Percentiles rank a stretch among this genome's conserved stretches.
These are phyloP conservation scores for Pachycephus smyrnensis DNA, from an alignment of 2,888 invertebrate genomes.

Conservation along the genomic window DNA sequence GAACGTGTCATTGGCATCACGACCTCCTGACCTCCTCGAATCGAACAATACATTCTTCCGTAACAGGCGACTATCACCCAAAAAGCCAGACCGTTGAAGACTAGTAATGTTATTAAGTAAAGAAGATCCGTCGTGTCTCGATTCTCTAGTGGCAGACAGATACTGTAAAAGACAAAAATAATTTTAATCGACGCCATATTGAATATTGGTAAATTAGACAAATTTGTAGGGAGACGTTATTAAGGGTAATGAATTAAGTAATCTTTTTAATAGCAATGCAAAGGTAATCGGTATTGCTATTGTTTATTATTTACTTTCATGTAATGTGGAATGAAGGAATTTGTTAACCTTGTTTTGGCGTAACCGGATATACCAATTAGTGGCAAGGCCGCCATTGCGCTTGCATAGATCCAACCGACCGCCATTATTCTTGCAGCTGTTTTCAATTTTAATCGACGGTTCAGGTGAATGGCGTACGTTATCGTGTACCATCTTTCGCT, in stretches of 20 bases:
- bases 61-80: conserved; percentile 74
- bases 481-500: conserved; percentile 73
- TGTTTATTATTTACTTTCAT: neutral
- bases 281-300: neutral
- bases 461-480: conserved; percentile 73
- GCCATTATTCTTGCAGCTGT: conserved; percentile 73
- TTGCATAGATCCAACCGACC: conserved; percentile 72
- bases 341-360: conserved; percentile 69
- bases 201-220: too few species aligned
- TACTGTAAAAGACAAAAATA: conserved; percentile 61
- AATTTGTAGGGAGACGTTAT: too few species aligned
- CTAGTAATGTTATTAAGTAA: conserved; percentile 71
- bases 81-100: conserved; percentile 75
- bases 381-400: conserved; percentile 73
- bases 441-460: conserved; percentile 72
- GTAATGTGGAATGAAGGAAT: neutral
- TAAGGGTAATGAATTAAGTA: neutral
- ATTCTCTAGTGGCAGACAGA: conserved; percentile 76
- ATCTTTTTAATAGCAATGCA: neutral
- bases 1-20: conserved; percentile 64
- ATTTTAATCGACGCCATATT: neutral
- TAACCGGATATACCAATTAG: conserved; percentile 75
- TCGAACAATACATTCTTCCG: conserved; percentile 73
- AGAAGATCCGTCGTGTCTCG: conserved; percentile 69
- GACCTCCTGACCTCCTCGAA: conserved; percentile 54